phyloP scores from a whole-genome alignment of 2,113 vertebrate species.

The Rhea pennata region DNA sequence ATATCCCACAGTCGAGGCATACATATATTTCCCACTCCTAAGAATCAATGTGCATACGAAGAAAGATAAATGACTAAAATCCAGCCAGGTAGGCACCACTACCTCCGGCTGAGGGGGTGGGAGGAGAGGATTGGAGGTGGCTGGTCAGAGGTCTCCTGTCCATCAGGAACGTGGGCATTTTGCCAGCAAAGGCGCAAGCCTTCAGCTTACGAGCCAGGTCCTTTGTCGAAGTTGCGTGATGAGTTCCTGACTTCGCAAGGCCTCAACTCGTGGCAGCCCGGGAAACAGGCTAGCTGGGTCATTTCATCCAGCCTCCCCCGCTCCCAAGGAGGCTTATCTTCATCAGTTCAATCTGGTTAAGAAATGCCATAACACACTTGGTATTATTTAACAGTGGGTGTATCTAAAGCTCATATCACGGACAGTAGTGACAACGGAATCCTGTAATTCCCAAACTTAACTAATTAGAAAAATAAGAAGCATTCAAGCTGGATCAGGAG shows the following conservation, averaged over 20 bases:
- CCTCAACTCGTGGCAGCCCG: background rate
- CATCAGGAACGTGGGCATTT: background rate
- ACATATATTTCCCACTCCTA: background rate
- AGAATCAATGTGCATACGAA: background rate
- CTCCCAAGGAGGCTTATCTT: background rate
- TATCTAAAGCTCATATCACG: background rate
- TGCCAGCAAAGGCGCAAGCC: background rate
- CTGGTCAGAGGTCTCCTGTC: background rate
- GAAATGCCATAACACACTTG: background rate
- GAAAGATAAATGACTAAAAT: background rate
- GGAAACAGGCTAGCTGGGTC: background rate
- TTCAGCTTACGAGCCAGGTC: background rate
- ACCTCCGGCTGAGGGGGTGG: background rate
- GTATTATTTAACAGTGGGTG: background rate
- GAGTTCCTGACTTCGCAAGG: background rate
- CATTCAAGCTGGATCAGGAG: constrained; percentile 15
- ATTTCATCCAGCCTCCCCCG: background rate
- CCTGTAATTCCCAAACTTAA: background rate
- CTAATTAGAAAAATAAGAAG: background rate
- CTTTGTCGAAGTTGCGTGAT: background rate
- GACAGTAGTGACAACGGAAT: background rate
- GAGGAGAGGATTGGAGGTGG: background rate
- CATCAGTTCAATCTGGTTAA: background rate
- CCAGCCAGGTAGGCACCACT: background rate
- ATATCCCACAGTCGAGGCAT: background rate